Percentiles rank a stretch among this genome's conserved stretches.
These are phyloP conservation scores for Triplophysa rosa DNA, from an alignment of 2,113 vertebrate species.

Conservation along the genomic window DNA sequence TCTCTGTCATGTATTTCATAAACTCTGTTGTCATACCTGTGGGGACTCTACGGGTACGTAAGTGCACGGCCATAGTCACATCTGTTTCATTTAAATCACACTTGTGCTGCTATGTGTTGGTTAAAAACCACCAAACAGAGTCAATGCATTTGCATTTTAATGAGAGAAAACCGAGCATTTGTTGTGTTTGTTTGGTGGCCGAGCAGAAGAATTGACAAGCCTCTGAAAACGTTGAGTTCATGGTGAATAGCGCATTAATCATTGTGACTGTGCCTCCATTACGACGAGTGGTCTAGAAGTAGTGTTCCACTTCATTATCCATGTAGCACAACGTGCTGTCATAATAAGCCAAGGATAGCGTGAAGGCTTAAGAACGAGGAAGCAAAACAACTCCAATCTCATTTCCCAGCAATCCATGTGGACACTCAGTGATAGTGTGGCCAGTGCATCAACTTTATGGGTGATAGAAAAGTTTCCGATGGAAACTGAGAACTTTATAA, in stretches of 20 bases:
- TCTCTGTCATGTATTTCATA: background rate
- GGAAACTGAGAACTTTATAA: background rate
- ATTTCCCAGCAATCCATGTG: constrained; percentile 11
- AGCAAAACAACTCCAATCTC: constrained; percentile 21
- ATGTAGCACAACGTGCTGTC: constrained; percentile 28
- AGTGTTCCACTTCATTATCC: constrained; percentile 46
- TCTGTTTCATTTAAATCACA: constrained; percentile 28
- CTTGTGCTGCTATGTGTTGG: constrained; percentile 3
- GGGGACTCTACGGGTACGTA: background rate
- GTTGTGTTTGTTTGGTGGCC: constrained; percentile 24
- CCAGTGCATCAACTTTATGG: constrained; percentile 4
- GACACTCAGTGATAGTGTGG: constrained; percentile 10
- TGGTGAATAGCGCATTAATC: constrained; percentile 41
- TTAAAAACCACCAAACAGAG: constrained; percentile 29
- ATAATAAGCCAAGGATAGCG: constrained; percentile 37
- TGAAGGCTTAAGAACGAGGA: constrained; percentile 40
- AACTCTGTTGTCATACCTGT: background rate
- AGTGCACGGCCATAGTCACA: background rate
- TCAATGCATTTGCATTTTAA: constrained; percentile 48
- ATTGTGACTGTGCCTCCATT: constrained; percentile 43
- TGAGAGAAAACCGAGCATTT: constrained; percentile 21
- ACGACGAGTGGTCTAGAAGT: constrained; percentile 21
- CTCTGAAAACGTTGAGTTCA: constrained; percentile 22
- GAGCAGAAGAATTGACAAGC: constrained; percentile 34
- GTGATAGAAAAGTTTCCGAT: constrained; percentile 1